These are phyloP conservation scores for Odocoileus virginianus DNA, from an alignment of 2,113 vertebrate genomes.

Conservation along the genomic window DNA sequence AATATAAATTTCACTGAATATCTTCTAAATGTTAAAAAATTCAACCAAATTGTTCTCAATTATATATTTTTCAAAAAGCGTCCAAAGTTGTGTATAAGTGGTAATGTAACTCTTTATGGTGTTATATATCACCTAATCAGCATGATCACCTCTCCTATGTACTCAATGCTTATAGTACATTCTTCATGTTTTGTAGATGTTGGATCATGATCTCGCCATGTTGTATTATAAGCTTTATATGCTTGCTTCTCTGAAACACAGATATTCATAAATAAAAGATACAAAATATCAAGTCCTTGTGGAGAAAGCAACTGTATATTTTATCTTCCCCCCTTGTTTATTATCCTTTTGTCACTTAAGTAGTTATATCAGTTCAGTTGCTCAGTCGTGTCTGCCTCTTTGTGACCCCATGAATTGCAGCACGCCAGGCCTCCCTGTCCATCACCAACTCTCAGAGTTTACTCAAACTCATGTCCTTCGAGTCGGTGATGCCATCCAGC, in stretches of 20 bases:
- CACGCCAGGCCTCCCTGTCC: fast-evolving
- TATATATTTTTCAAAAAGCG: background rate
- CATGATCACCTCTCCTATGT: background rate
- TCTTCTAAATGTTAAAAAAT: background rate
- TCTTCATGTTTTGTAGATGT: background rate
- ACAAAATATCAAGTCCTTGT: background rate
- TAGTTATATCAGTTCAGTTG: background rate
- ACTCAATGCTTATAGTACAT: background rate
- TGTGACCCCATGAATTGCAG: background rate
- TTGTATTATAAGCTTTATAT: background rate
- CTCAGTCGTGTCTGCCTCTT: background rate
- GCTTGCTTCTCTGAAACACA: background rate
- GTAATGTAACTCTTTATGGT: background rate
- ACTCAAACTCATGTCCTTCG: too few species aligned
- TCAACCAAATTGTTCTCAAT: background rate
- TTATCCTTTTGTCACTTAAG: background rate
- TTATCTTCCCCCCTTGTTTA: background rate
- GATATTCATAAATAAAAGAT: background rate
- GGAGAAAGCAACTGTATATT: background rate
- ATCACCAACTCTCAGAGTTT: too few species aligned
- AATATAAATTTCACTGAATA: background rate
- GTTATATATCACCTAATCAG: background rate
- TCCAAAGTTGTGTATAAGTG: background rate
- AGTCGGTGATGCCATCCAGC: too few species aligned
- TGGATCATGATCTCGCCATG: background rate